phyloP scores from a whole-genome alignment of 2,888 invertebrate genomes.

The Trichacis sp. region DNA sequence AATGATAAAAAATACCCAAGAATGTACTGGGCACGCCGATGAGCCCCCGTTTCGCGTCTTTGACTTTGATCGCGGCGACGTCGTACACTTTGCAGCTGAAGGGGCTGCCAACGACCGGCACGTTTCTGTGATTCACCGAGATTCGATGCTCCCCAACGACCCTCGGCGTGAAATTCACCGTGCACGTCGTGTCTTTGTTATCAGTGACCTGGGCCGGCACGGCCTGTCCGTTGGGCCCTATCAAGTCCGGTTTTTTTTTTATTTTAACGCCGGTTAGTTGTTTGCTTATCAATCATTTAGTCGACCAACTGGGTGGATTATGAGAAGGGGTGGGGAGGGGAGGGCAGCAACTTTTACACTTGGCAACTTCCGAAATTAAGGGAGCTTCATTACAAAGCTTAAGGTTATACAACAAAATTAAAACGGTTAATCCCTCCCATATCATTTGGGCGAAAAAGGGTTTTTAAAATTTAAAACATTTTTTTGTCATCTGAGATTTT shows the following conservation, averaged over 20 bases:
- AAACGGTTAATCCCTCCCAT: too few species aligned
- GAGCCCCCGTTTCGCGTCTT: slow-evolving; percentile 88
- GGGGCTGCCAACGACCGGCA: slow-evolving; percentile 90
- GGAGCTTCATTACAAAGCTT: not conserved
- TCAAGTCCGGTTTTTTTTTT: too few species aligned
- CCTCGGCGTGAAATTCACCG: slow-evolving; percentile 91
- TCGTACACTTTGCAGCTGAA: slow-evolving; percentile 96
- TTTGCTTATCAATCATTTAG: slow-evolving; percentile 61
- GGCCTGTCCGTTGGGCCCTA: slow-evolving; percentile 93
- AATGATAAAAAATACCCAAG: slow-evolving; percentile 78
- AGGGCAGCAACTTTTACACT: slow-evolving; percentile 12
- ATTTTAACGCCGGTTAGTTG: slow-evolving; percentile 66
- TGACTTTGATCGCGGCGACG: slow-evolving; percentile 92
- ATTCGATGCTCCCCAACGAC: slow-evolving; percentile 93
- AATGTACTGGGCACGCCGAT: slow-evolving; percentile 93
- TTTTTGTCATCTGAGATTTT: too few species aligned
- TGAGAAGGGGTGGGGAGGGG: slow-evolving; percentile 1
- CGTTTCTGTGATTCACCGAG: slow-evolving; percentile 84
- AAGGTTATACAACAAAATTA: too few species aligned
- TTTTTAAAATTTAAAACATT: too few species aligned
- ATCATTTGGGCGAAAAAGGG: too few species aligned
- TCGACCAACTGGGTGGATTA: slow-evolving; percentile 53
- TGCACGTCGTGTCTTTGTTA: slow-evolving; percentile 84
- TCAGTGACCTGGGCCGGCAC: slow-evolving; percentile 91
- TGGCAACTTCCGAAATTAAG: not conserved